A percentile compares a stretch with the other conserved stretches of the same genome.
Conservation (phyloP, 2,797 vertebrate genomes). For the Oophaga sylvatica region DNA sequence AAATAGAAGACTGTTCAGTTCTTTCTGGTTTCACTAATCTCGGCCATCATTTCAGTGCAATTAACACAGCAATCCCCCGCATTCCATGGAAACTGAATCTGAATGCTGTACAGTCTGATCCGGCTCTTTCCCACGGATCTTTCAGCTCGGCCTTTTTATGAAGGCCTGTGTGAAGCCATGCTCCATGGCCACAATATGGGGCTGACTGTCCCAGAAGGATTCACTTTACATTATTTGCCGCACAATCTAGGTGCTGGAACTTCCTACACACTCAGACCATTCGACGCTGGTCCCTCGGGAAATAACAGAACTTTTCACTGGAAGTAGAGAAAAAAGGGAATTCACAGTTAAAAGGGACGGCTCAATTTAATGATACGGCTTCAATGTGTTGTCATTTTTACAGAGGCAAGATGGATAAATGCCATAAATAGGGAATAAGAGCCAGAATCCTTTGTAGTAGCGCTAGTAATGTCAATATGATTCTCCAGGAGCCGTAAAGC, state of each 20-base stretch:
- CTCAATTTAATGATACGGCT: not conserved
- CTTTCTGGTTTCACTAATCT: slow-evolving; percentile 58
- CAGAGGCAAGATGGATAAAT: not conserved
- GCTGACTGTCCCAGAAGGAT: slow-evolving; percentile 26
- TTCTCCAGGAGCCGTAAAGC: not conserved
- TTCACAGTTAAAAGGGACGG: not conserved
- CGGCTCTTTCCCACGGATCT: slow-evolving; percentile 60
- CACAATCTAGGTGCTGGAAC: slow-evolving; percentile 10
- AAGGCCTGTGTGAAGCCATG: slow-evolving; percentile 51
- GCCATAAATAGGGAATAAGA: not conserved
- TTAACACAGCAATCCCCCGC: slow-evolving; percentile 61
- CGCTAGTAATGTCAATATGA: not conserved
- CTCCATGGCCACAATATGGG: slow-evolving; percentile 30
- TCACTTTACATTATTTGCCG: slow-evolving; percentile 14
- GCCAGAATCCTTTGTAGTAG: not conserved
- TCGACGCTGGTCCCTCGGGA: not conserved
- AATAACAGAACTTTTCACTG: slow-evolving; percentile 9
- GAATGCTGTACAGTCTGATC: slow-evolving; percentile 55
- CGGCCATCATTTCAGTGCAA: slow-evolving; percentile 57
- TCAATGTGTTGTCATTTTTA: not conserved
- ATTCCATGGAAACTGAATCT: slow-evolving; percentile 58
- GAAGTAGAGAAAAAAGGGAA: not conserved
- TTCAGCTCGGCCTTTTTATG: slow-evolving; percentile 54
- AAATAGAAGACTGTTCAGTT: slow-evolving; percentile 43
- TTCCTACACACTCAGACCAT: slow-evolving; percentile 23